These are phyloP conservation scores for Manacus vitellinus DNA, from an alignment of 2,113 vertebrate genomes.

Conservation along the genomic window DNA sequence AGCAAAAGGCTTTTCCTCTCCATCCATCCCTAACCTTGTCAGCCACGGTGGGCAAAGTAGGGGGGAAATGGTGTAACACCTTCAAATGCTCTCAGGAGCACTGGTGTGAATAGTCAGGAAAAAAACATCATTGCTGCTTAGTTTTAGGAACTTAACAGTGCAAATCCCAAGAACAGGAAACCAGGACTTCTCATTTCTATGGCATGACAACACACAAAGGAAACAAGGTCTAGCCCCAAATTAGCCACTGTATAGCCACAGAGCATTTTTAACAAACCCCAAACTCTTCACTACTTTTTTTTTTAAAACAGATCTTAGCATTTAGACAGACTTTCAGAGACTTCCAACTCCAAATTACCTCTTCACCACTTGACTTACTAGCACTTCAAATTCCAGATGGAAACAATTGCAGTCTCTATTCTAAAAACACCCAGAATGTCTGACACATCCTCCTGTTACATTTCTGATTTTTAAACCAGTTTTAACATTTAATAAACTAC, in stretches of 20 bases:
- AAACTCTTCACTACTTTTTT: not conserved
- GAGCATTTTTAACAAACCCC: not conserved
- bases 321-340: not conserved
- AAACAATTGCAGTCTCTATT: not conserved
- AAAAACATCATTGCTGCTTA: not conserved
- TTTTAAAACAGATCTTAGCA: not conserved
- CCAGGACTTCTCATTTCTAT: not conserved
- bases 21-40: not conserved
- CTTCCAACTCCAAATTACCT: not conserved
- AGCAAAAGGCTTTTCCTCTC: not conserved
- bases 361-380: not conserved
- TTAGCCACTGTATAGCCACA: not conserved
- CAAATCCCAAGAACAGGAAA: not conserved
- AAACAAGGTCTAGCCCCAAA: not conserved
- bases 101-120: not conserved
- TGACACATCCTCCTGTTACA: not conserved
- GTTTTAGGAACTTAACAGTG: not conserved
- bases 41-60: not conserved
- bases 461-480: not conserved
- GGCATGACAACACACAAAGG: not conserved
- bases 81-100: not conserved
- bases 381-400: not conserved
- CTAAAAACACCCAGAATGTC: not conserved
- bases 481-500: not conserved
- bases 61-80: not conserved